Evolutionary conservation across 2,888 invertebrate genomes (phyloP).

Genomic region (Thelaira solivaga): DNA sequence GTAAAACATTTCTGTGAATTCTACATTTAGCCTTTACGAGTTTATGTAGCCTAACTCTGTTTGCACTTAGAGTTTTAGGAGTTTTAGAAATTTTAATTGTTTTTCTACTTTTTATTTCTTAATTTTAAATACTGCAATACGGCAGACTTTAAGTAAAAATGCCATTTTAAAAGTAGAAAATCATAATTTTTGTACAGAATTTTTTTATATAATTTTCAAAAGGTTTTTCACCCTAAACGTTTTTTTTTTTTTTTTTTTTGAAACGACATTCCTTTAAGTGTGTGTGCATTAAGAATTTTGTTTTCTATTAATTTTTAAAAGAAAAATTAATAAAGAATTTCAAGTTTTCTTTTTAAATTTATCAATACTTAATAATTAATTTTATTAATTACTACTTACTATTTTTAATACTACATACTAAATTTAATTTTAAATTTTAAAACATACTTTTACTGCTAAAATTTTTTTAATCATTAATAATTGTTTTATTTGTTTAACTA

Average conservation of each 20-base stretch:
- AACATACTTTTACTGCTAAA: slow-evolving; percentile 58
- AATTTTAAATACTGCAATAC: too few species aligned
- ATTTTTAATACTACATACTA: slow-evolving; percentile 35
- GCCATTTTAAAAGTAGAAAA: too few species aligned
- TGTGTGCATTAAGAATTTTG: slow-evolving; percentile 22
- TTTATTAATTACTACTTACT: neutral
- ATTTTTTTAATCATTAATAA: slow-evolving; percentile 17
- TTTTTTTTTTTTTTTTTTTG: neutral
- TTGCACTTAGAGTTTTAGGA: too few species aligned
- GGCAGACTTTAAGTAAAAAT: too few species aligned
- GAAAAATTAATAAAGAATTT: neutral
- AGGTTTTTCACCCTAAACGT: too few species aligned
- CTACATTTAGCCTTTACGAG: too few species aligned
- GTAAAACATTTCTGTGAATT: too few species aligned
- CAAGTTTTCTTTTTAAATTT: neutral
- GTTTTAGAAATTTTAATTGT: too few species aligned
- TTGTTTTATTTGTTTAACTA: slow-evolving; percentile 34
- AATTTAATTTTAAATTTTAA: slow-evolving; percentile 37
- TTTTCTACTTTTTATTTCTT: too few species aligned
- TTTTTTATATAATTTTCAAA: too few species aligned
- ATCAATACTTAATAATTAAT: slow-evolving; percentile 14
- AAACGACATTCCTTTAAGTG: slow-evolving; percentile 34
- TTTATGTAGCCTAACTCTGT: too few species aligned
- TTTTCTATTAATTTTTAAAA: neutral
- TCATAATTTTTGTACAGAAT: too few species aligned